phyloP scores from a whole-genome alignment of 2,113 vertebrate species.

The Indicator maculatus region DNA sequence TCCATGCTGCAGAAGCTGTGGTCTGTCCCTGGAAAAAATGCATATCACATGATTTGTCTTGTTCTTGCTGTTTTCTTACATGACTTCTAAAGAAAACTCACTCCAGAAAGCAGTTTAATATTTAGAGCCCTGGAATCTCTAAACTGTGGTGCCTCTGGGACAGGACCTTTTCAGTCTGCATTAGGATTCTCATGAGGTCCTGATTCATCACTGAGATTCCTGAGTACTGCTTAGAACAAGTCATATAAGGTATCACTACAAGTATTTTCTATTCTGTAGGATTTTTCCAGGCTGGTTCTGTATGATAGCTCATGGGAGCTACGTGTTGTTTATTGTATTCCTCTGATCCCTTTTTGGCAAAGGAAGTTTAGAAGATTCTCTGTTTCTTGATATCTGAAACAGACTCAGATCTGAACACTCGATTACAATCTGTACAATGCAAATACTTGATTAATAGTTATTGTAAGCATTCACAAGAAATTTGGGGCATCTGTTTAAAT shows the following conservation, averaged over 20 bases:
- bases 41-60: neutral
- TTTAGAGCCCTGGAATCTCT: neutral
- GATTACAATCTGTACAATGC: neutral
- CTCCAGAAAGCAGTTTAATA: neutral
- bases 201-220: neutral
- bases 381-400: neutral
- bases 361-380: neutral
- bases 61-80: neutral
- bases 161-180: neutral
- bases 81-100: neutral
- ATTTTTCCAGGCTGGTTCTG: neutral
- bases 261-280: neutral
- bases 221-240: neutral
- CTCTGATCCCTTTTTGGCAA: neutral
- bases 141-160: neutral
- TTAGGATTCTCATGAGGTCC: neutral
- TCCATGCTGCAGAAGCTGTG: neutral
- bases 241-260: neutral
- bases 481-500: conserved; percentile 34
- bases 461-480: conserved; percentile 20
- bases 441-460: conserved; percentile 10
- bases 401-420: neutral
- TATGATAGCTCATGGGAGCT: neutral
- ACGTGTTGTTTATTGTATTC: neutral
- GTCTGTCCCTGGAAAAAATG: neutral